phyloP scores from a whole-genome alignment of 2,113 vertebrate species.

The Xenopus laevis region DNA sequence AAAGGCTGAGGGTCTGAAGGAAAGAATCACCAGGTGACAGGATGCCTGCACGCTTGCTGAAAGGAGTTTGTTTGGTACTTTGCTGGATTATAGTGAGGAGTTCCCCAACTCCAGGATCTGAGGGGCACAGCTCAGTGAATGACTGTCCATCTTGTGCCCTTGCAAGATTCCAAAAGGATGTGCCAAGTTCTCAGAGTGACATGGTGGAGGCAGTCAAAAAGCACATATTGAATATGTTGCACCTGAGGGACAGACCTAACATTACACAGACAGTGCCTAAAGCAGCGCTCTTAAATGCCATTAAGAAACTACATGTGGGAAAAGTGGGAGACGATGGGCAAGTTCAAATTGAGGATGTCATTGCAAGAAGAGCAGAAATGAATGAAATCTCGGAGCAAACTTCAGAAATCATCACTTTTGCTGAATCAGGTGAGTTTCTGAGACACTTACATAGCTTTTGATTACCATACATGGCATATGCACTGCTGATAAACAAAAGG shows the following conservation, averaged over 20 bases:
- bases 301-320: constrained; percentile 92
- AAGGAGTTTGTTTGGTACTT: constrained; percentile 73
- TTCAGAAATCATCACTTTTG: constrained; percentile 98
- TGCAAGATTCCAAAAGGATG: constrained; percentile 75
- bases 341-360: constrained; percentile 90
- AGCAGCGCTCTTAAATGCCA: constrained; percentile 93
- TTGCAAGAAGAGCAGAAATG: constrained; percentile 75
- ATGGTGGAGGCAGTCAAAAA: constrained; percentile 93
- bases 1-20: constrained; percentile 55
- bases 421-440: constrained; percentile 87
- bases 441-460: background rate
- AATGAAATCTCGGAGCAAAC: constrained; percentile 81
- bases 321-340: constrained; percentile 89
- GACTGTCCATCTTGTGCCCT: constrained; percentile 86
- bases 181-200: constrained; percentile 74
- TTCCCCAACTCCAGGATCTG: constrained; percentile 71
- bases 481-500: constrained; percentile 24
- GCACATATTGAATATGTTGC: constrained; percentile 92
- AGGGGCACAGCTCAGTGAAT: constrained; percentile 60
- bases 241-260: constrained; percentile 92
- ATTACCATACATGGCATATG: background rate
- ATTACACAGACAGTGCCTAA: constrained; percentile 93
- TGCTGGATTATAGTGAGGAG: constrained; percentile 70
- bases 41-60: constrained; percentile 77
- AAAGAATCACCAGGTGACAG: constrained; percentile 68